These are phyloP conservation scores for Drosophila sordidula DNA, from an alignment of 2,888 invertebrate species.

Conservation along the genomic window DNA sequence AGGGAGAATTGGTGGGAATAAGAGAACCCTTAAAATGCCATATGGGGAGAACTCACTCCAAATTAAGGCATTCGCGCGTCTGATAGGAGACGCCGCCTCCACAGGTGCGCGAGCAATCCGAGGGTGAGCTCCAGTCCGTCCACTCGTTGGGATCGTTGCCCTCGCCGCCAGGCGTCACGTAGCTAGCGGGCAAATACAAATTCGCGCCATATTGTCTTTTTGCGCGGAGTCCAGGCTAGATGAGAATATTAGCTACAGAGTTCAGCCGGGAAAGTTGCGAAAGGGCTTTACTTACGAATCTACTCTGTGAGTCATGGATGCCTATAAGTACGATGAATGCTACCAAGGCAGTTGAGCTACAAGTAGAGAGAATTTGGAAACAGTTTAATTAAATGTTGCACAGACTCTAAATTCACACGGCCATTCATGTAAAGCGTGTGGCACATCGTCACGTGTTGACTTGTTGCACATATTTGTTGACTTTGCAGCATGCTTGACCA, in stretches of 20 bases:
- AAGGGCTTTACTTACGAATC: constrained; percentile 87
- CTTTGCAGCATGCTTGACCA: constrained; percentile 58
- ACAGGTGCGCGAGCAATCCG: constrained; percentile 95
- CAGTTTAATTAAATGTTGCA: constrained; percentile 42
- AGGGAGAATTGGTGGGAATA: not conserved
- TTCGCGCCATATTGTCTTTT: constrained; percentile 92
- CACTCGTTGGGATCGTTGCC: constrained; percentile 89
- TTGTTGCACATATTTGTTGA: constrained; percentile 77
- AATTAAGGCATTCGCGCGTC: constrained; percentile 90
- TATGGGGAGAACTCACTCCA: constrained; percentile 85
- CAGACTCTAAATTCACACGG: constrained; percentile 17
- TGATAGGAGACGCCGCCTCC: constrained; percentile 97
- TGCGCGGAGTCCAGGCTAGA: constrained; percentile 89
- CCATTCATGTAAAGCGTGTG: constrained; percentile 50
- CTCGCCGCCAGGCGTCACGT: constrained; percentile 89
- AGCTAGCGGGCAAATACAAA: constrained; percentile 90
- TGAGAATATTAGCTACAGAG: not conserved
- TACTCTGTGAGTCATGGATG: constrained; percentile 86
- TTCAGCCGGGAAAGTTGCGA: not conserved
- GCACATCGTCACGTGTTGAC: constrained; percentile 69
- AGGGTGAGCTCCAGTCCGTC: constrained; percentile 93
- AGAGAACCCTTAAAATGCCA: not conserved
- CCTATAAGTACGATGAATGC: constrained; percentile 86
- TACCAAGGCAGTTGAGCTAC: constrained; percentile 88
- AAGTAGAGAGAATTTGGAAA: constrained; percentile 80